Percentiles rank a stretch among this genome's conserved stretches.
Conservation (phyloP, 2,888 invertebrate species). For the Portevinia maculata region DNA sequence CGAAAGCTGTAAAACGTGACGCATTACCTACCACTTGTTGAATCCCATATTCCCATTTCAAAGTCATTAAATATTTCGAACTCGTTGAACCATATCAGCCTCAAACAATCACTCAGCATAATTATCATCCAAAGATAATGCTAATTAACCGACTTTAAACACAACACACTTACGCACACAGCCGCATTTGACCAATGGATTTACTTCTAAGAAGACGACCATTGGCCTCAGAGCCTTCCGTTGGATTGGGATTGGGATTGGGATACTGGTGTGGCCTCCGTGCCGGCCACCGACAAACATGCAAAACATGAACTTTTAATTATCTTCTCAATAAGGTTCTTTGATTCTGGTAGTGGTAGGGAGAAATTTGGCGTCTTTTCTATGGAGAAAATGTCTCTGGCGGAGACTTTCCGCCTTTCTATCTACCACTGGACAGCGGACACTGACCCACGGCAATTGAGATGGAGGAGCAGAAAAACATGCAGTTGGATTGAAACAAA, state of each 20-base stretch:
- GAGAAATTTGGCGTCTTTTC: slow-evolving; percentile 45
- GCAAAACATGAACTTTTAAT: slow-evolving; percentile 71
- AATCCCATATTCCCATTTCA: slow-evolving; percentile 1
- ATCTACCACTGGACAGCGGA: too few relatives aligned
- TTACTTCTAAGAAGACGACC: slow-evolving; percentile 52
- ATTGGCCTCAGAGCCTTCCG: slow-evolving; percentile 25
- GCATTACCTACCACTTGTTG: neutral
- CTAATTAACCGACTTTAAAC: slow-evolving; percentile 62
- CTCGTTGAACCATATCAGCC: slow-evolving; percentile 59
- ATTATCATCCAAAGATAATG: slow-evolving; percentile 60
- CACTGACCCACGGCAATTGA: slow-evolving; percentile 48
- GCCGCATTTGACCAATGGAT: neutral
- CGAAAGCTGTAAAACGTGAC: neutral
- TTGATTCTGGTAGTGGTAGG: slow-evolving; percentile 20
- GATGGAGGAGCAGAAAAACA: slow-evolving; percentile 10
- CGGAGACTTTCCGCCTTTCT: neutral
- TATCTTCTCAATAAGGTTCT: slow-evolving; percentile 50
- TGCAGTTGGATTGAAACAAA: slow-evolving; percentile 1
- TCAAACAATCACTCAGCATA: slow-evolving; percentile 46
- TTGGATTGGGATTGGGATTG: slow-evolving; percentile 9
- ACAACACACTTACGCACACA: slow-evolving; percentile 10
- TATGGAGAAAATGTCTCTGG: slow-evolving; percentile 9
- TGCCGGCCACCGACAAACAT: slow-evolving; percentile 51
- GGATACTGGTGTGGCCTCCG: slow-evolving; percentile 9
- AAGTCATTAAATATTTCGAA: slow-evolving; percentile 40